Percentiles rank a stretch among this genome's conserved stretches.
Evolutionary conservation across 2,888 invertebrate genomes (phyloP).

Genomic region (Anticlea derivata): DNA sequence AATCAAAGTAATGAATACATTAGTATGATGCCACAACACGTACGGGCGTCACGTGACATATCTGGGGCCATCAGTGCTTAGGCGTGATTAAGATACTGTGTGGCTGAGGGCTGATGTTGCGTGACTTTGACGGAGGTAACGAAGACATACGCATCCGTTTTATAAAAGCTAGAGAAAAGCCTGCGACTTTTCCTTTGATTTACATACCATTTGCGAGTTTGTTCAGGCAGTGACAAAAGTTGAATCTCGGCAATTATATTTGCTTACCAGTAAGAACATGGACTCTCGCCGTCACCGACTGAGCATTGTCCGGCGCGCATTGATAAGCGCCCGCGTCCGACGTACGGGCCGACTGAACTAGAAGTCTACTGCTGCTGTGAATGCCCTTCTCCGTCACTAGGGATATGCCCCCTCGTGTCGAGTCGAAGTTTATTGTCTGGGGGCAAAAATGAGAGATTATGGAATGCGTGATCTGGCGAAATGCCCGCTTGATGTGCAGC

Average conservation of each 20-base stretch:
- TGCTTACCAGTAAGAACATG: constrained; percentile 92
- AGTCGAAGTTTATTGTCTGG: constrained; percentile 95
- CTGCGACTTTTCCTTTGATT: no score
- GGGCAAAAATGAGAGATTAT: constrained; percentile 20
- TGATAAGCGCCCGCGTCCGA: constrained; percentile 93
- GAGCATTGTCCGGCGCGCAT: constrained; percentile 93
- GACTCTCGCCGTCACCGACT: constrained; percentile 90
- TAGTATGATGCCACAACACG: constrained; percentile 29
- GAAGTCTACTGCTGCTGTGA: constrained; percentile 91
- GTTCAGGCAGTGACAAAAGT: background rate
- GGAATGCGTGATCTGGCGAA: constrained; percentile 5
- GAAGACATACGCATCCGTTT: background rate
- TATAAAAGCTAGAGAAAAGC: background rate
- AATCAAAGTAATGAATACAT: constrained; percentile 40
- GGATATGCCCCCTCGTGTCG: constrained; percentile 93
- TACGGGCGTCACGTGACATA: constrained; percentile 27
- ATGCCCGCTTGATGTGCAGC: constrained; percentile 5
- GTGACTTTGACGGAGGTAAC: constrained; percentile 33
- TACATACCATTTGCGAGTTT: background rate
- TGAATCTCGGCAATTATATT: no score
- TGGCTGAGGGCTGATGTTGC: constrained; percentile 24
- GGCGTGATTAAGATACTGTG: constrained; percentile 33
- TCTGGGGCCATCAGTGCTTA: constrained; percentile 24
- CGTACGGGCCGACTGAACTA: constrained; percentile 92
- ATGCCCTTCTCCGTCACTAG: constrained; percentile 94